Conservation (phyloP, 2,797 vertebrate genomes). For the Paratrypauchen microcephalus region DNA sequence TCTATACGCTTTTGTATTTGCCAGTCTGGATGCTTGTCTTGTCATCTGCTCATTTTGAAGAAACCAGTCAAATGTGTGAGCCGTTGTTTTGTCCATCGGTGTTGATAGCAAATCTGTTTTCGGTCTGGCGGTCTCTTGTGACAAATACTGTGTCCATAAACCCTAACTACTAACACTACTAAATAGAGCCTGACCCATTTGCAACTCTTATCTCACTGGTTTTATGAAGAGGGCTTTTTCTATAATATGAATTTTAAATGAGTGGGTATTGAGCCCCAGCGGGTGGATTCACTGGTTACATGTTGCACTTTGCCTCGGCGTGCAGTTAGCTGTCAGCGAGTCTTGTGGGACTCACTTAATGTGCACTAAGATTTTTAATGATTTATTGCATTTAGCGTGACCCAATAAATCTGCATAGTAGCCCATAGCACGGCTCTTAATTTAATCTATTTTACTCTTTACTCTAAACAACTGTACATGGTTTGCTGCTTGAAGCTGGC, state of each 20-base stretch:
- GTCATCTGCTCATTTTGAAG: conserved; percentile 58
- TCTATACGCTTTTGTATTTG: conserved; percentile 46
- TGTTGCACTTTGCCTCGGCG: conserved; percentile 4
- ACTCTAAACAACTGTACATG: neutral
- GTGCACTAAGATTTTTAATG: conserved; percentile 47
- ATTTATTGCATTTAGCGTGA: conserved; percentile 44
- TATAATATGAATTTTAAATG: conserved; percentile 27
- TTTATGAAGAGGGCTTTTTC: neutral
- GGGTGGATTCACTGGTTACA: neutral
- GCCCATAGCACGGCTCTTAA: neutral
- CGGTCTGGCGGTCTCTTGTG: conserved; percentile 32
- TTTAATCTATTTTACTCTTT: conserved; percentile 1
- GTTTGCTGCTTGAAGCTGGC: neutral
- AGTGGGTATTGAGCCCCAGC: conserved; percentile 1
- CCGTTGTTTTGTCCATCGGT: conserved; percentile 41
- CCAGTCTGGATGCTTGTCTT: conserved; percentile 60
- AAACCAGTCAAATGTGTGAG: conserved; percentile 49
- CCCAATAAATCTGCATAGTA: conserved; percentile 27
- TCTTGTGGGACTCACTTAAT: conserved; percentile 32
- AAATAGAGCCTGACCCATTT: conserved; percentile 21
- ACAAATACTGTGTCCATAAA: conserved; percentile 24
- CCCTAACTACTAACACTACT: conserved; percentile 11
- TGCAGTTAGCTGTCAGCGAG: conserved; percentile 11
- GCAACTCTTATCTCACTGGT: conserved; percentile 11
- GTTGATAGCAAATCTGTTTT: conserved; percentile 45